phyloP scores from a whole-genome alignment of 2,113 vertebrate genomes.

The Nerophis ophidion region DNA sequence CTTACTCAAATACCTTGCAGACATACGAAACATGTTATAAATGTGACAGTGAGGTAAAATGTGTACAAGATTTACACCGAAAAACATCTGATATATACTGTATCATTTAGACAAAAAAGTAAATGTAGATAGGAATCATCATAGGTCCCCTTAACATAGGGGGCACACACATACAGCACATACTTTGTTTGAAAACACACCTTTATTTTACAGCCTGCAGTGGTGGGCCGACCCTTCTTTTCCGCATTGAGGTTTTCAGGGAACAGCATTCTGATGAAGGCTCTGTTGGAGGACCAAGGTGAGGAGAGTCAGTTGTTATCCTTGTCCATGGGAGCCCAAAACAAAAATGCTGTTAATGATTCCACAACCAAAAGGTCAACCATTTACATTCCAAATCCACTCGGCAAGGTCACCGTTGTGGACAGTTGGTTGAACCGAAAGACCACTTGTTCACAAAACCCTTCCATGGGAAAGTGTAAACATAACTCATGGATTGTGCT shows the following conservation, averaged over 20 bases:
- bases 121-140: too few relatives aligned
- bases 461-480: conserved; percentile 4
- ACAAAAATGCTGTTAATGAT: conserved; percentile 40
- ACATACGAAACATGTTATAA: too few relatives aligned
- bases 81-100: too few relatives aligned
- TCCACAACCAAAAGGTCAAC: conserved; percentile 34
- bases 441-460: conserved; percentile 10
- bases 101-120: too few relatives aligned
- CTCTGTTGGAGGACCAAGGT: conserved; percentile 60
- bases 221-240: conserved; percentile 96
- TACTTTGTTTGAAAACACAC: conserved; percentile 55
- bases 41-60: too few relatives aligned
- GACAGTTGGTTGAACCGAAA: conserved; percentile 14
- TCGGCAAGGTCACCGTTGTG: conserved; percentile 19
- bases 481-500: not conserved
- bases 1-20: too few relatives aligned
- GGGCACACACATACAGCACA: conserved; percentile 2
- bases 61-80: too few relatives aligned
- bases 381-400: conserved; percentile 37
- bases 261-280: conserved; percentile 92
- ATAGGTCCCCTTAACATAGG: not conserved
- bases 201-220: conserved; percentile 97
- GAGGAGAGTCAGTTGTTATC: conserved; percentile 9
- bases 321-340: conserved; percentile 9
- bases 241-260: conserved; percentile 93